Base-by-base conservation (phyloP, 2,113 vertebrate species). In the Lipotes vexillifer region DNA sequence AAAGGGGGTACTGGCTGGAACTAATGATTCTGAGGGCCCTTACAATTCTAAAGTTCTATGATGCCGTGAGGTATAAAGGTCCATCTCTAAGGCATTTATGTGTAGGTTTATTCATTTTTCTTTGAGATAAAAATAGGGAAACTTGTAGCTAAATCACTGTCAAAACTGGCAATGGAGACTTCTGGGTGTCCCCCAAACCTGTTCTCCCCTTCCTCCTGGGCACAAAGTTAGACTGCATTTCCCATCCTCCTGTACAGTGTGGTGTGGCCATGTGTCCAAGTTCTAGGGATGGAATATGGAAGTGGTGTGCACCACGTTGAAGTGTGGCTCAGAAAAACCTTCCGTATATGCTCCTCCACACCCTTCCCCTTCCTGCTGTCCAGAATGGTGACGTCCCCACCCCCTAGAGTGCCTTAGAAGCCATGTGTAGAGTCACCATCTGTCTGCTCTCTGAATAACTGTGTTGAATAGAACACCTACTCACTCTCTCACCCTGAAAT, bases 61-160 rank as follows among this genome's bases (percentile, higher is more conserved):
- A 57, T 66, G 10, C 4, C n/a, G 0, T 59, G 27, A 89, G 41
- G 68, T 75, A 61, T 83, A 71, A 82, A 89, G 61, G 25, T 36
- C 44, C 6, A 55, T 41, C 13, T 33, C 10, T 55, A n/a, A 74
- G n/a, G 63, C 25, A 55, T 85, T 49, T 49, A 27, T 66, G 31
- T 61, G 36, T 59, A 65, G 55, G 4, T 78, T 93, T 92, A 89
- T 17, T 74, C 31, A 36, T 66, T 87, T 88, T 88, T 31, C 75
- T 71, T 91, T 93, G 63, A 87, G 69, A 90, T 63, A 5, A 92
- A 96, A 93, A 75, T 17, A 96, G 36, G 81, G 36, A 94, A 92
- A 94, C 27, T 49, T 83, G 15, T 61, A 92, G 10, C 29, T 96
- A 80, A 82, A 55, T 92, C 88, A 71, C 14, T 77, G 8, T 77